phyloP scores from a whole-genome alignment of 2,113 vertebrate genomes.

The Pomatorhinus ruficollis region DNA sequence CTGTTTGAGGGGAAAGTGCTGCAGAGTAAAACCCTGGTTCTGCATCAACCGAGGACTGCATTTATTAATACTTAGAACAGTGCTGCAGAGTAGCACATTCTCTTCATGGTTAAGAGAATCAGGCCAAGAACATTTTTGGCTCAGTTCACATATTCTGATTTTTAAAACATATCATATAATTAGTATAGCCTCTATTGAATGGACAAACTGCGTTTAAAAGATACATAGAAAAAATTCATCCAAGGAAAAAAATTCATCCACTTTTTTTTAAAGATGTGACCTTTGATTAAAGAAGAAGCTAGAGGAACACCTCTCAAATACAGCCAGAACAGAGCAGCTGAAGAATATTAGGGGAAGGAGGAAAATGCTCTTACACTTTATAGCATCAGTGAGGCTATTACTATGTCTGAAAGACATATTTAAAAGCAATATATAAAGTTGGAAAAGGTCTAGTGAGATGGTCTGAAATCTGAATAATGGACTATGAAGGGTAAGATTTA shows the following conservation, averaged over 20 bases:
- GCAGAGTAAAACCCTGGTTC: not conserved
- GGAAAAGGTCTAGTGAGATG: not conserved
- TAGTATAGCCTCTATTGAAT: not conserved
- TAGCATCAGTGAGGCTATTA: not conserved
- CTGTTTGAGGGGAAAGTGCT: not conserved
- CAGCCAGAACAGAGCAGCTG: not conserved
- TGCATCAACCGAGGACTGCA: not conserved
- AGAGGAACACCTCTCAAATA: not conserved
- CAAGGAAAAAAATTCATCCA: not conserved
- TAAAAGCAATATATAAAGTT: constrained; percentile 8
- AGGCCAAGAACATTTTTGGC: not conserved
- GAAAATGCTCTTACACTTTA: not conserved
- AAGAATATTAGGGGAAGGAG: not conserved
- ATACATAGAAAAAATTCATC: not conserved
- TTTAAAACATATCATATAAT: not conserved
- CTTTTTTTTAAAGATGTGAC: not conserved
- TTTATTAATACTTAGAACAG: not conserved
- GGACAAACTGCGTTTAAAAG: not conserved
- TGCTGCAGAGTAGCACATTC: not conserved
- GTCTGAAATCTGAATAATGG: constrained; percentile 3
- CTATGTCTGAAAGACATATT: not conserved
- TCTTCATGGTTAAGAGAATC: not conserved
- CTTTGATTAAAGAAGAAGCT: not conserved
- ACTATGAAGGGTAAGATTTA: not conserved
- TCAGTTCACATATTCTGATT: not conserved